A percentile compares a stretch with the other conserved stretches of the same genome.
Conservation (phyloP, 2,888 invertebrate genomes). For the Parnassius apollo region DNA sequence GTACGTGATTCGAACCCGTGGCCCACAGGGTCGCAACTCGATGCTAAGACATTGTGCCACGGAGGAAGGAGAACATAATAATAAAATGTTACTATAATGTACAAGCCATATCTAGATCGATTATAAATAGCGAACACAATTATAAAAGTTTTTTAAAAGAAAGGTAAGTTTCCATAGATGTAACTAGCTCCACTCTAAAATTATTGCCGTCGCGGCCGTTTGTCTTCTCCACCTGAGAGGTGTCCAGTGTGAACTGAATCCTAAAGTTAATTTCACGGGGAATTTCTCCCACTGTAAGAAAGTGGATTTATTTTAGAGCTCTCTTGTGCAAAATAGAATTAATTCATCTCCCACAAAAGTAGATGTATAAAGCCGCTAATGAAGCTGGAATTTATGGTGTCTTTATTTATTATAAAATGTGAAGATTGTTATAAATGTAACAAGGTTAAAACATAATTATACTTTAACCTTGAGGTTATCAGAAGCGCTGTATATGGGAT, state of each 20-base stretch:
- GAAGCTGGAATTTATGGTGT: neutral
- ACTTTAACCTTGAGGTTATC: too few species aligned
- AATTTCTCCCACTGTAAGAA: constrained; percentile 67
- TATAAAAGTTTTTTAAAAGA: constrained; percentile 1
- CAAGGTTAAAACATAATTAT: too few species aligned
- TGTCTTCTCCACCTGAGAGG: constrained; percentile 68
- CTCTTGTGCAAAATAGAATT: constrained; percentile 70
- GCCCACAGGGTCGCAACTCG: too few species aligned
- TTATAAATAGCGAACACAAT: too few species aligned
- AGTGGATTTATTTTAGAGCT: constrained; percentile 58
- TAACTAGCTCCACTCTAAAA: constrained; percentile 43
- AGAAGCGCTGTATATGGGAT: too few species aligned
- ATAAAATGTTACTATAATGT: too few species aligned
- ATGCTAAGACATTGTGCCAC: too few species aligned
- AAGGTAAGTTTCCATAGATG: constrained; percentile 36
- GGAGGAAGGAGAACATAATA: too few species aligned
- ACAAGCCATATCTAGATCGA: too few species aligned
- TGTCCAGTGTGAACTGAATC: constrained; percentile 68
- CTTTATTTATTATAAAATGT: constrained; percentile 9
- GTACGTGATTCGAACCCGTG: too few species aligned
- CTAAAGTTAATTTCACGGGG: constrained; percentile 76
- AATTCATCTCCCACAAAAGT: constrained; percentile 48
- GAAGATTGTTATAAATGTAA: too few species aligned
- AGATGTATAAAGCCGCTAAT: neutral
- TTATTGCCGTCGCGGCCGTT: constrained; percentile 53